Evolutionary conservation across 1,140 invertebrate species (phyloP), one percentile per base, ranked within the genome.

Genomic region (Papilio polyxenes): DNA sequence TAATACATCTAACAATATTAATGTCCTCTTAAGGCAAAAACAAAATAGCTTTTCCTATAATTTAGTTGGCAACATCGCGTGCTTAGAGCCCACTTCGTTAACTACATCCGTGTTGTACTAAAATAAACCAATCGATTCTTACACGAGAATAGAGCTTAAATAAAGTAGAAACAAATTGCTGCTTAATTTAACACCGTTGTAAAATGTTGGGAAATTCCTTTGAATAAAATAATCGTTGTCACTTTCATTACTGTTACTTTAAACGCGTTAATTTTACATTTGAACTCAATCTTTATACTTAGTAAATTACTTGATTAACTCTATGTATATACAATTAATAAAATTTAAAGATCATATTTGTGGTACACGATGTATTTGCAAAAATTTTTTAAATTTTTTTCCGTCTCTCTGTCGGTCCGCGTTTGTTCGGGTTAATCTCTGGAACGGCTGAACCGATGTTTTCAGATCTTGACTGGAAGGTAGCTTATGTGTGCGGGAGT

Each of bases 1-100:
- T 20, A 59, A n/a, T 59, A 17, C 56, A 7, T 56, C 17, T 56
- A 20, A 17, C 17, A 59, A 59, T 20, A n/a, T 59, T 53, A 53
- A 62, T 62, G 59, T 65, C 11, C 20, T 23, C 51, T 79, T 79
- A 79, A 56, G 53, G 51, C 31, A 20, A 56, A 80, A n/a, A 75
- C 48, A 49, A 37, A 72, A 69, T 76, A 31, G 79, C 75, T 72
- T 40, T 49, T 31, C 13, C 23, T 69, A 69, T 65, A 78, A 83
- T 81, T 81, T 81, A 83, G 78, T 65, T 81, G 48, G 31, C 82
- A 51, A 62, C 56, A 82, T 82, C 82, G 82, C 82, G 82, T 81
- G 82, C 77, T 2, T 72, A 65, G 31, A 53, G 51, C 82, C 75
- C 75, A 53, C 80, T 83, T 82, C 75, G 82, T 82, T 76, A 83